These are phyloP conservation scores for Blera fallax DNA, from an alignment of 2,888 invertebrate species.

Conservation along the genomic window DNA sequence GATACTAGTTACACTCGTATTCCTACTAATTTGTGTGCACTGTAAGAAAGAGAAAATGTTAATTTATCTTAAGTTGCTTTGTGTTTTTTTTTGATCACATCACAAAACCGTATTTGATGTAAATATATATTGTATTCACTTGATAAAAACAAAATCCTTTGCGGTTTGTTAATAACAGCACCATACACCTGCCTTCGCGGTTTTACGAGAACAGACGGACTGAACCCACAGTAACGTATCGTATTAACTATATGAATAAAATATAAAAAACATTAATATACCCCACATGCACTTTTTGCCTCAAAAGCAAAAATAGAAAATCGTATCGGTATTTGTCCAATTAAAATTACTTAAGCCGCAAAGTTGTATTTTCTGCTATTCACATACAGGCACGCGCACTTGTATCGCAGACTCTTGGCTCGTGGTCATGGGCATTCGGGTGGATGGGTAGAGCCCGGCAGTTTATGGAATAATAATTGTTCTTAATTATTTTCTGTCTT, in stretches of 20 bases:
- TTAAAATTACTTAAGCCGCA: constrained; percentile 60
- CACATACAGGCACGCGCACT: background rate
- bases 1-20: background rate
- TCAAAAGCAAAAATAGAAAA: constrained; percentile 38
- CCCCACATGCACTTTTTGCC: constrained; percentile 49
- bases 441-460: constrained; percentile 11
- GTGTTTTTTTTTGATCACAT: background rate
- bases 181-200: background rate
- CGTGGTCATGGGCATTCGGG: constrained; percentile 36
- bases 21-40: background rate
- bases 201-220: constrained; percentile 3
- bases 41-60: background rate
- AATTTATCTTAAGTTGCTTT: background rate
- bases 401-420: constrained; percentile 15
- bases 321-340: constrained; percentile 55
- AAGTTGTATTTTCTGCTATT: constrained; percentile 5
- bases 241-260: constrained; percentile 33
- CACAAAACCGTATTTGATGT: background rate
- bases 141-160: background rate
- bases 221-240: constrained; percentile 19
- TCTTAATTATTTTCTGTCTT: constrained; percentile 38
- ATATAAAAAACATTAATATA: background rate
- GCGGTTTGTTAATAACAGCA: background rate
- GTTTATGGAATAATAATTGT: constrained; percentile 56
- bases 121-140: background rate